Evolutionary conservation across 1,140 invertebrate species (phyloP).

Genomic region (Leptinotarsa undecemlineata): DNA sequence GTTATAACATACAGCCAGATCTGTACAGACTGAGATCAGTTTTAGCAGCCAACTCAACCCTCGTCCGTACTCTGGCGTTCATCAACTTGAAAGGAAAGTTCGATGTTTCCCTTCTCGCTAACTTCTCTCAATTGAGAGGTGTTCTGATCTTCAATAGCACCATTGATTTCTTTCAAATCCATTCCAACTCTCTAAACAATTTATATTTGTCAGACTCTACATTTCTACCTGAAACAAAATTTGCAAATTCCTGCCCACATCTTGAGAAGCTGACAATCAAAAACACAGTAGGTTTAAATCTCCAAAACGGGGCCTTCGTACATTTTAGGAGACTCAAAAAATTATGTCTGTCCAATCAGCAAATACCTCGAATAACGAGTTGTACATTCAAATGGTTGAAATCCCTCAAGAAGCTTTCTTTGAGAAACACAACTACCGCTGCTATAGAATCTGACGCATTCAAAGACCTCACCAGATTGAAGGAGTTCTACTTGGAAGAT

Average conservation of each 20-base stretch:
- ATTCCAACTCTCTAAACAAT: neutral
- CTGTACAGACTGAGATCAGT: neutral
- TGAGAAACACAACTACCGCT: neutral
- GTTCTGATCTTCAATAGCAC: neutral
- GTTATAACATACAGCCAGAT: neutral
- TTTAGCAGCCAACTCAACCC: neutral
- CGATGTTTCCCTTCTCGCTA: neutral
- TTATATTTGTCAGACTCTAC: neutral
- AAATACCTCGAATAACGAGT: neutral
- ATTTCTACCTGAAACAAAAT: neutral
- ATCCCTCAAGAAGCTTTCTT: neutral
- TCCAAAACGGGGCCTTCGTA: neutral
- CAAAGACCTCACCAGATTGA: neutral
- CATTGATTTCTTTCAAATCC: neutral
- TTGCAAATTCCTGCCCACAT: neutral
- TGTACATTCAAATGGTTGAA: neutral
- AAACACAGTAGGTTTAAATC: neutral
- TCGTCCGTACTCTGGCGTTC: neutral
- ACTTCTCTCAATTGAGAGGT: neutral
- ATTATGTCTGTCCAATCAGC: neutral
- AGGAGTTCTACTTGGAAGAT: constrained; percentile 7
- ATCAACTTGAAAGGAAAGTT: neutral
- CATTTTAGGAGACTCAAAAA: neutral
- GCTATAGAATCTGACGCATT: constrained; percentile 6
- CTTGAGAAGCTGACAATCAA: neutral